These are phyloP conservation scores for Protomyctophum bolini DNA, from an alignment of 2,113 vertebrate species.

Conservation along the genomic window DNA sequence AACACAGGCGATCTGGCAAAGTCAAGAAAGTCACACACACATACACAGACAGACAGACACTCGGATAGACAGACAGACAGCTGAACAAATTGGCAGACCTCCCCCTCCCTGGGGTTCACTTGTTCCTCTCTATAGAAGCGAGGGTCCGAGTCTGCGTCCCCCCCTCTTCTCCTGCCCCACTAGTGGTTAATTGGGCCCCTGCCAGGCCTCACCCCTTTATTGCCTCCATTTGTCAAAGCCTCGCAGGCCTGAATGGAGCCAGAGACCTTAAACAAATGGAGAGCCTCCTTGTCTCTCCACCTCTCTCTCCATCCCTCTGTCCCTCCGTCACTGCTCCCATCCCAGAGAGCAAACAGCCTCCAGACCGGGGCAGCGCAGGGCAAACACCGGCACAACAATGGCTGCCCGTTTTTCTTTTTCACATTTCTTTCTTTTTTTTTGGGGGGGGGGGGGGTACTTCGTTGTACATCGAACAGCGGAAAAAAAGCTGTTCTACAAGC, in stretches of 20 bases:
- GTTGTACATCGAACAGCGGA: no score
- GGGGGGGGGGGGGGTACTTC: slow-evolving; percentile 20
- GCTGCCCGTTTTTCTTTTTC: slow-evolving; percentile 1
- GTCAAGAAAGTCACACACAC: slow-evolving; percentile 28
- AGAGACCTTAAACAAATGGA: slow-evolving; percentile 78
- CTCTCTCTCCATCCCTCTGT: slow-evolving; percentile 62
- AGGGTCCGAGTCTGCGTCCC: slow-evolving; percentile 64
- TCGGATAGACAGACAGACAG: slow-evolving; percentile 63
- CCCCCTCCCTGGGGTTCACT: slow-evolving; percentile 68
- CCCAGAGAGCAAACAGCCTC: slow-evolving; percentile 11
- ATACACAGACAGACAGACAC: slow-evolving; percentile 35
- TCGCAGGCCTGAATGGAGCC: slow-evolving; percentile 72
- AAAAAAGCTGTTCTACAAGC: no score
- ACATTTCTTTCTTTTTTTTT: no score
- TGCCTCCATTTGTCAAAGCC: slow-evolving; percentile 79
- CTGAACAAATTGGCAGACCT: slow-evolving; percentile 74
- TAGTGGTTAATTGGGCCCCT: slow-evolving; percentile 76
- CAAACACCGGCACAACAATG: slow-evolving; percentile 63
- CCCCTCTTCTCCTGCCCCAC: slow-evolving; percentile 59
- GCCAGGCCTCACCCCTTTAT: slow-evolving; percentile 77
- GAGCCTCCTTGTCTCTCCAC: slow-evolving; percentile 67
- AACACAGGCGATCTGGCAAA: slow-evolving; percentile 13
- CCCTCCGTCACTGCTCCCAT: slow-evolving; percentile 25
- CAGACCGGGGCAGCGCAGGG: slow-evolving; percentile 51
- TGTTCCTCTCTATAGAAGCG: slow-evolving; percentile 67